Conservation (phyloP, 2,113 vertebrate genomes). For the Cavia aperea region DNA sequence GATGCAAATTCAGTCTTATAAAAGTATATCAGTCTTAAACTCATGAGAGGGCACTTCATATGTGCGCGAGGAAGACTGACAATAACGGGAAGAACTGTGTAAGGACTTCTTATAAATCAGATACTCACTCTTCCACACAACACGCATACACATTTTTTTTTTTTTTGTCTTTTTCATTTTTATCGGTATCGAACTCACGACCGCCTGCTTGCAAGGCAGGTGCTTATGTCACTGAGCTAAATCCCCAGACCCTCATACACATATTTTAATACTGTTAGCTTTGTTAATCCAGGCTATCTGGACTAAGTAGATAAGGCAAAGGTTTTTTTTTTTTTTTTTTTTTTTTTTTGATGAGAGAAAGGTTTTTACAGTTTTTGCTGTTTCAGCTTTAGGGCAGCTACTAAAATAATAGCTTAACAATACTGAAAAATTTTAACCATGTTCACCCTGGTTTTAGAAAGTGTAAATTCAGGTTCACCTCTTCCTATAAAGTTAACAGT, state of each 20-base stretch:
- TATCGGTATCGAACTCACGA: no score
- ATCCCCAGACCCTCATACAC: neutral
- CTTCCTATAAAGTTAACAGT: slow-evolving; percentile 55
- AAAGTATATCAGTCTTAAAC: slow-evolving; percentile 82
- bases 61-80: slow-evolving; percentile 71
- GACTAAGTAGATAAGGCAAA: slow-evolving; percentile 69
- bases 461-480: slow-evolving; percentile 67
- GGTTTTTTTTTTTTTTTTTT: slow-evolving; percentile 58
- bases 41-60: slow-evolving; percentile 74
- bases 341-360: slow-evolving; percentile 62
- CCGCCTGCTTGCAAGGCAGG: no score
- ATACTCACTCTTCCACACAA: slow-evolving; percentile 41
- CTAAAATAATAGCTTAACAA: slow-evolving; percentile 72
- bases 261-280: slow-evolving; percentile 47
- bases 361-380: slow-evolving; percentile 73
- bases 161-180: no score
- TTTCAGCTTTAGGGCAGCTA: slow-evolving; percentile 76
- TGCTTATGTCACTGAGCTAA: no score
- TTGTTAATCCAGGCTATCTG: slow-evolving; percentile 70
- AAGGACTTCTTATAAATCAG: slow-evolving; percentile 60
- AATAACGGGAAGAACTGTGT: slow-evolving; percentile 72
- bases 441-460: slow-evolving; percentile 79
- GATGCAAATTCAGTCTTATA: slow-evolving; percentile 78
- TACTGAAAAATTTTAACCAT: slow-evolving; percentile 73
- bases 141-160: slow-evolving; percentile 45